Percentiles rank a stretch among this genome's conserved stretches.
phyloP scores from a whole-genome alignment of 2,113 vertebrate species.

The Microcebus lehilahytsara region DNA sequence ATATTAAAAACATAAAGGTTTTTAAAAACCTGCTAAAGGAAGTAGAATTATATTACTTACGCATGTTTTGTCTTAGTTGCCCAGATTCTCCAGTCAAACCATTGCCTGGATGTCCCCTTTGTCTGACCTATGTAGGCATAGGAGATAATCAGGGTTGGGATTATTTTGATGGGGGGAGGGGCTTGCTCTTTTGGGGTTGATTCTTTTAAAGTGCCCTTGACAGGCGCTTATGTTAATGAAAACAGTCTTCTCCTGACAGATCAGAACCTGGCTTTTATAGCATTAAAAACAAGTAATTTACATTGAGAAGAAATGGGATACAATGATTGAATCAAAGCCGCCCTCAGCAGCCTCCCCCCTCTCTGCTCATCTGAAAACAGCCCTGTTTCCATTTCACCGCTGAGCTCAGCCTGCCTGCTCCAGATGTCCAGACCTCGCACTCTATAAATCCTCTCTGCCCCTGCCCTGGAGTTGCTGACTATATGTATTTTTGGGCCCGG shows the following conservation, averaged over 20 bases:
- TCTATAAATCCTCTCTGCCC: slow-evolving; percentile 77
- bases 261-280: slow-evolving; percentile 60
- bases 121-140: not conserved
- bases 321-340: slow-evolving; percentile 47
- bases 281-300: not conserved
- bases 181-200: not conserved
- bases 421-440: slow-evolving; percentile 62
- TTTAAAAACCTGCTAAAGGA: not conserved
- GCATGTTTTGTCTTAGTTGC: not conserved
- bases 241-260: slow-evolving; percentile 41
- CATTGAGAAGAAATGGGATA: slow-evolving; percentile 49
- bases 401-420: slow-evolving; percentile 63
- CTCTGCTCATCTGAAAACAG: slow-evolving; percentile 41
- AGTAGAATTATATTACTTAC: not conserved
- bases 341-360: not conserved
- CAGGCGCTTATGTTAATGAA: slow-evolving; percentile 52
- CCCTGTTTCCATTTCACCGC: slow-evolving; percentile 61
- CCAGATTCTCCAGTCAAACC: not conserved
- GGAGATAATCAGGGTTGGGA: not conserved
- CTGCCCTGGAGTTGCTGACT: slow-evolving; percentile 66
- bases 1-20: not conserved
- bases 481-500: slow-evolving; percentile 72
- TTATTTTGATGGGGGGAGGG: not conserved
- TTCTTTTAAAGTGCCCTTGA: slow-evolving; percentile 43
- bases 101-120: not conserved